These are phyloP conservation scores for Ethmia dodecea DNA, from an alignment of 2,888 invertebrate genomes.

Conservation along the genomic window DNA sequence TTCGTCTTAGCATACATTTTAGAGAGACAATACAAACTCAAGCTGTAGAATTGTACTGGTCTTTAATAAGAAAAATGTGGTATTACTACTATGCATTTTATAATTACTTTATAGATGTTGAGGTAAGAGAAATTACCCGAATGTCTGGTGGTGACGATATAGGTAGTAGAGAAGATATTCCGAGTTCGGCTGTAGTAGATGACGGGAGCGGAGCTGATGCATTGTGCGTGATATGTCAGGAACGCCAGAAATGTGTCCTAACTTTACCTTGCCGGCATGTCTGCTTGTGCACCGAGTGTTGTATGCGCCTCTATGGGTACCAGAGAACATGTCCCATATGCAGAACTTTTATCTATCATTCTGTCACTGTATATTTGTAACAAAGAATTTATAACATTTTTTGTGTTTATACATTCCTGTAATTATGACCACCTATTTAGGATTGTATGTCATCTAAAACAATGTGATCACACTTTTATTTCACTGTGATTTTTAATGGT, in stretches of 20 bases:
- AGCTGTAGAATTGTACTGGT: constrained; percentile 46
- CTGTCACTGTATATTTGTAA: constrained; percentile 75
- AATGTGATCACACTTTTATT: no score
- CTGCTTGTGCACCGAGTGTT: constrained; percentile 74
- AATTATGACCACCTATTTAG: no score
- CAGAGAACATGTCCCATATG: constrained; percentile 75
- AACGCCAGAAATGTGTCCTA: constrained; percentile 73
- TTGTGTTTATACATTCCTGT: no score
- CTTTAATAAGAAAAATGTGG: constrained; percentile 45
- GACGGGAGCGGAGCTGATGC: constrained; percentile 47
- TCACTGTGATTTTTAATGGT: no score
- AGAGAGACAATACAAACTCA: constrained; percentile 39
- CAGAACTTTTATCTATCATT: constrained; percentile 72
- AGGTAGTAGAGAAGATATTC: constrained; percentile 24
- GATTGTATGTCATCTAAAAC: no score
- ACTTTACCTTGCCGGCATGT: constrained; percentile 76
- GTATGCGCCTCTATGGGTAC: constrained; percentile 60
- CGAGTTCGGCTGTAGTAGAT: constrained; percentile 23
- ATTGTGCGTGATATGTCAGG: constrained; percentile 75
- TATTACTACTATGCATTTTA: constrained; percentile 53
- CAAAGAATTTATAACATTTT: no score
- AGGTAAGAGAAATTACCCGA: constrained; percentile 51
- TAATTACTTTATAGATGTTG: constrained; percentile 59
- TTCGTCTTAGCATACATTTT: constrained; percentile 51
- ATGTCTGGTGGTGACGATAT: constrained; percentile 46